phyloP scores from a whole-genome alignment of 2,888 invertebrate species.

The Danaus chrysippus region DNA sequence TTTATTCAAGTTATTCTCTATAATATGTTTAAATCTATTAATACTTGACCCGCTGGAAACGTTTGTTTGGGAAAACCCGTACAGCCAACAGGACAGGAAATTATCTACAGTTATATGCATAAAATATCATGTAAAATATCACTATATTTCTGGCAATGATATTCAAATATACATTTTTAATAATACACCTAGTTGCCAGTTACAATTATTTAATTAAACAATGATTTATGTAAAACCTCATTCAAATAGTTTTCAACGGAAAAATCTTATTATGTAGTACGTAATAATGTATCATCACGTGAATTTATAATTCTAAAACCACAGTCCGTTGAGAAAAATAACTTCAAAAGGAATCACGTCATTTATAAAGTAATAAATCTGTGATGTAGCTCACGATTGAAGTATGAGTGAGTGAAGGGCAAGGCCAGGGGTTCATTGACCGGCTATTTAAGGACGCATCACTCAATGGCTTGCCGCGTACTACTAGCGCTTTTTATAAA shows the following conservation, averaged over 20 bases:
- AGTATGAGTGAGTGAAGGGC: constrained; percentile 53
- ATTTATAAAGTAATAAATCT: constrained; percentile 28
- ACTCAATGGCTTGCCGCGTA: constrained; percentile 24
- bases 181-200: too few species aligned
- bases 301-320: background rate
- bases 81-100: background rate
- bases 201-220: too few species aligned
- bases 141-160: too few species aligned
- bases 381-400: constrained; percentile 18
- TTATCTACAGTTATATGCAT: background rate
- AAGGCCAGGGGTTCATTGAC: constrained; percentile 65
- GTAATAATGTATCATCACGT: background rate
- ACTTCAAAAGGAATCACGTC: constrained; percentile 3
- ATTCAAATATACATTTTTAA: too few species aligned
- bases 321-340: background rate
- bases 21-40: too few species aligned
- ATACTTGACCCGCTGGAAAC: too few species aligned
- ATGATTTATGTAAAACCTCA: too few species aligned
- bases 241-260: too few species aligned
- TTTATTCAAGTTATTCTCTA: too few species aligned
- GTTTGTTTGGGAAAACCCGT: background rate
- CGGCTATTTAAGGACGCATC: constrained; percentile 56
- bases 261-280: background rate
- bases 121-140: too few species aligned
- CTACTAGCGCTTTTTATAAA: background rate